Percentiles rank a stretch among this genome's conserved stretches.
Evolutionary conservation across 2,888 invertebrate species (phyloP).

Genomic region (Cantharis rustica): DNA sequence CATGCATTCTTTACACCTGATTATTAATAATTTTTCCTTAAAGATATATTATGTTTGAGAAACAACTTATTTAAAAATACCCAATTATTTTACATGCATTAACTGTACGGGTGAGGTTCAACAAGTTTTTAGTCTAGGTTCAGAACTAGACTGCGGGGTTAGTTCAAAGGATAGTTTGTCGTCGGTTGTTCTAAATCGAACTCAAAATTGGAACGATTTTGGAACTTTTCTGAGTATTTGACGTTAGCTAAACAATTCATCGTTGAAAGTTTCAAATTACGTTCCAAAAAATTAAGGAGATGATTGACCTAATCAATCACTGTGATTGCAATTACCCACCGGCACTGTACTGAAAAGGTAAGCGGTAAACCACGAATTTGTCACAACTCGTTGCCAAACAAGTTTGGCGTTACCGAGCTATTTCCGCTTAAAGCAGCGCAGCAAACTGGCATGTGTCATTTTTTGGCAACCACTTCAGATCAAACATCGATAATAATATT

Average conservation of each 20-base stretch:
- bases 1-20: slow-evolving; percentile 28
- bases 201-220: background rate
- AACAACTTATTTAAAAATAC: background rate
- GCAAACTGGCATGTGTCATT: background rate
- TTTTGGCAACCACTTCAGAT: background rate
- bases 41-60: background rate
- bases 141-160: background rate
- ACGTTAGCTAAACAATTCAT: background rate
- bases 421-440: background rate
- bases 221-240: background rate
- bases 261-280: background rate
- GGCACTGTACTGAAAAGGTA: background rate
- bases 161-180: background rate
- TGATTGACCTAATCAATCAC: background rate
- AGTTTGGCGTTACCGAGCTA: background rate
- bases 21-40: slow-evolving; percentile 24
- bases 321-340: background rate
- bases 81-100: no score
- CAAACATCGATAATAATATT: background rate
- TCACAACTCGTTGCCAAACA: background rate
- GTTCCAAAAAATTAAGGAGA: background rate
- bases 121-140: no score
- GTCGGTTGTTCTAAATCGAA: background rate
- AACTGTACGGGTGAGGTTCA: no score
- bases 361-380: background rate